phyloP scores from a whole-genome alignment of 2,888 invertebrate species.

The Theodoxus fluviatilis region DNA sequence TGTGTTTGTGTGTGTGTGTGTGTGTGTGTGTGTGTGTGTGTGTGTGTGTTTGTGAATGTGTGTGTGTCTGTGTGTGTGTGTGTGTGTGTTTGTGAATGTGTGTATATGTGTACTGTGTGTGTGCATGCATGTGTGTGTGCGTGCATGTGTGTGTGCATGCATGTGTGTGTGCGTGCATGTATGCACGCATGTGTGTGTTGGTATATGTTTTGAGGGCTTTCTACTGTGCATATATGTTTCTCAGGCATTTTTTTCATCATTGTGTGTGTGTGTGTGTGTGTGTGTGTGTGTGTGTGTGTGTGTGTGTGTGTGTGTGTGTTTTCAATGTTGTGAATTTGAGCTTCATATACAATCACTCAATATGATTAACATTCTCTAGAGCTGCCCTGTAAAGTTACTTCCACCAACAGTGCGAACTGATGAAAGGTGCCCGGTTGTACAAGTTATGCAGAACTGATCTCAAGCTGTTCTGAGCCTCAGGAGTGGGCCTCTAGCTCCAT shows the following conservation, averaged over 20 bases:
- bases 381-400: background rate
- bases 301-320: background rate
- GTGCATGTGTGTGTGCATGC: background rate
- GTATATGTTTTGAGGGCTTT: no score
- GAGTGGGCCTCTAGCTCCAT: no score
- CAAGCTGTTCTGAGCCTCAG: no score
- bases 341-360: background rate
- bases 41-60: background rate
- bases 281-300: background rate
- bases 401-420: background rate
- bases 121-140: background rate
- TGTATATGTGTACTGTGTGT: background rate
- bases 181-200: no score
- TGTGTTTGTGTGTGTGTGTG: background rate
- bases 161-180: background rate
- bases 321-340: background rate
- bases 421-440: background rate
- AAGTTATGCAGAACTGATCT: background rate
- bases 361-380: background rate
- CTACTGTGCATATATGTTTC: no score
- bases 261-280: conserved; percentile 6
- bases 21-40: conserved; percentile 13
- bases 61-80: background rate
- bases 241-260: background rate
- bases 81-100: background rate